Evolutionary conservation across 2,113 vertebrate species (phyloP), one percentile per base, ranked within the genome.

Genomic region (Daphoenositta chrysoptera): DNA sequence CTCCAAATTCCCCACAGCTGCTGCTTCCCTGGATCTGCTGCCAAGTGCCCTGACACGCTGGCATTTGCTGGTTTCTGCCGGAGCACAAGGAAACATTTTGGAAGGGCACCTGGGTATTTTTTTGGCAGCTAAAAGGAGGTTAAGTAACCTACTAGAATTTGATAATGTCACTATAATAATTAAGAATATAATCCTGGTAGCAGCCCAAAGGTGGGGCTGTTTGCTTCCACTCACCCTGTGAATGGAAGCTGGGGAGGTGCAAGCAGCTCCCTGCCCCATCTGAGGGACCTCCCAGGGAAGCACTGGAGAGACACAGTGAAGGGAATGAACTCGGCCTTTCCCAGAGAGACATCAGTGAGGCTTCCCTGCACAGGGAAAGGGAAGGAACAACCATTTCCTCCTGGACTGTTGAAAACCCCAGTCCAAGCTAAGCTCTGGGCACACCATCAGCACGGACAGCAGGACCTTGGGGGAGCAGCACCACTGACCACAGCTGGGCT

Each of bases 321-420:
- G 44, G 98, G 69, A 88, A 97, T 90, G 3, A 94, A 96, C 69
- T 97, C 87, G 27, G 95, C 96, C 95, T 97, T 98, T 44, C 97
- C 97, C 96, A 97, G 95, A 61, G 96, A 98, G 95, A 19, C 96
- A 96, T 82, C 96, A 98, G 37, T 42, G 72, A 75, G 94, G 96
- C 60, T 98, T 95, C 89, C 87, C 91, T 96, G 97, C 92, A 63
- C 31, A 57, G 80, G 53, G 50, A 70, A 54, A 66, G 45, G 89
- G 15, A 89, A 53, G 5, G n/a, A 95, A 65, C 37, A 14, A 48
- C 39, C 20, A 39, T 53, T 73, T 45, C 23, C 35, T 10, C 1
- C 28, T 63, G 10, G 9, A 14, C 51, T 51, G 10, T 26, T 35
- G 39, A 21, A 81, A 51, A 61, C 72, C 64, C 31, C 39, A 53